Base-by-base conservation (phyloP, 2,888 invertebrate genomes). In the Polietes domitor region DNA sequence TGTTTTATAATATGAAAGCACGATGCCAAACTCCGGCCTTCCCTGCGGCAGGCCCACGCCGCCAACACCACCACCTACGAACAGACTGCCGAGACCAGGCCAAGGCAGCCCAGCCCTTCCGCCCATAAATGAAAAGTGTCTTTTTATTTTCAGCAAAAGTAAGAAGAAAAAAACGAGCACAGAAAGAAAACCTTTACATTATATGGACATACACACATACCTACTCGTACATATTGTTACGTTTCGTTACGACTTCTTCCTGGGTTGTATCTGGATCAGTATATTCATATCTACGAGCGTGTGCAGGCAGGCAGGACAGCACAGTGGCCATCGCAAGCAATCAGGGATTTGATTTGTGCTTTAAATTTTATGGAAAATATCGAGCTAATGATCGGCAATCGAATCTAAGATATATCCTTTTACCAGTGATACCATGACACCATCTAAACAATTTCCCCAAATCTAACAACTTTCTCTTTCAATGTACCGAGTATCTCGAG, bases 1-100 rank as follows among this genome's bases (percentile, higher is more conserved):
- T 43, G 74, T 77, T 72, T 75, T 47, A 83, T 72, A 77, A 71
- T 32, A 77, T 53, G 68, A 68, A 68, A 65, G 41, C 68, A 68
- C 37, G 68, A 68, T 68, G 68, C 68, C 68, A 68, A 68, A 17
- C 37, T 53, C 9, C 72, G 17, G 21, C 19, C 41, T 4, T 74
- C 15, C 17, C 24, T 65, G 47, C n/a, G n/a, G n/a, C n/a, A n/a
- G n/a, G n/a, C n/a, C 24, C 12, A 19, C 58, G 58, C 58, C 26
- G 1, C 58, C 26, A 24, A 5, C 24, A 10, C 12, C 26, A n/a
- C 37, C 37, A 37, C 37, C n/a, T 1, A 9, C 37, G 10, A 9
- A 1, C 37, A 3, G 9, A 32, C 28, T 63, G 9, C 53, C 7
- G n/a, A 47, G 47, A n/a, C 1, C 41, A 43, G 7, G 68, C 47